Base-by-base conservation (phyloP, 1,140 invertebrate species). In the Drosophila burlai region DNA sequence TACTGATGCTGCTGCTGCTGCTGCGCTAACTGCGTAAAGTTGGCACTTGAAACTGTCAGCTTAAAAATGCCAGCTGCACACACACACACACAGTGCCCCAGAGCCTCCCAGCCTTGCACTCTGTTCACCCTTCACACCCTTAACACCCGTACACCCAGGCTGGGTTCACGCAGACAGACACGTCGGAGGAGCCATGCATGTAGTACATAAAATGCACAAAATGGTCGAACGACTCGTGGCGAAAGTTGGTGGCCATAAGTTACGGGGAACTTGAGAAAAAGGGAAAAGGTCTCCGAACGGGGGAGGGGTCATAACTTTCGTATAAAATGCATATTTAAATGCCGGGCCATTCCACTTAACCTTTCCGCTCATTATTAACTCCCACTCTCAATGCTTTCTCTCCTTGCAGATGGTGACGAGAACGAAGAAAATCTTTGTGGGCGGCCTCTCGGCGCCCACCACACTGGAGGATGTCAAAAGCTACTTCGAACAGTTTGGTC, bases 371-470 rank as follows among this genome's bases (percentile, higher is more conserved):
- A 75, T 74, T 71, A 59, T 47, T 40, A 31, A 45, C 18, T 38
- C 43, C 34, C 15, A 5, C 55, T 36, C 10, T 54, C 16, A 29
- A 31, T 36, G 50, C 16, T 49, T 29, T 11, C 6, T 13, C 11
- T 38, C 40, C 24, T 92, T 97, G 36, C 96, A 99, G 98, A 99
- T 99, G 98, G 98, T 99, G 94, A 99, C 99, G 94, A 97, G 98
- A 95, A 99, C 99, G 95, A 99, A 99, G 96, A 99, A 99, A 95
- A 99, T 99, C 95, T 99, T 99, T 95, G 99, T 99, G 93, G 99
- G 99, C 87, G 99, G 99, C 91, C 95, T 99, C 91, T 99, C 99
- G 91, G 98, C 99, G 91, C 98, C 98, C 91, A 99, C 99, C 93
- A 99, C 98, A 92, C 96, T 99, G 93, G 99, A 99, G 94, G 99